Percentiles rank a stretch among this genome's conserved stretches.
Evolutionary conservation across 2,888 invertebrate genomes (phyloP).

Genomic region (Troides oblongomaculatus): DNA sequence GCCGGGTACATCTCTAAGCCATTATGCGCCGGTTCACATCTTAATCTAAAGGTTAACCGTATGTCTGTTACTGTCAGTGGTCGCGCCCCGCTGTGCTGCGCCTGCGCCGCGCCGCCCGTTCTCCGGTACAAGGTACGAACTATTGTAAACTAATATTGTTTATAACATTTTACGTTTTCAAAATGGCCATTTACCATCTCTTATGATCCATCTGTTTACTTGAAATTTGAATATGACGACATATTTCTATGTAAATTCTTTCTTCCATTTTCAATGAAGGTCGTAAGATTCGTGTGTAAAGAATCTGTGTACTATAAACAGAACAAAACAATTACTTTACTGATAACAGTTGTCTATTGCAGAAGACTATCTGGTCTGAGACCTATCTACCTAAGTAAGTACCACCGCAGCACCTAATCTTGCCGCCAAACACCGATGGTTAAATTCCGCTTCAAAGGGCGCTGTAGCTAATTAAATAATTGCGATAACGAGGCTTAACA

Average conservation of each 20-base stretch:
- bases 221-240: not conserved
- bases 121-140: slow-evolving; percentile 33
- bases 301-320: too few species aligned
- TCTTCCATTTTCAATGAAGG: not conserved
- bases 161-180: not conserved
- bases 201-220: not conserved
- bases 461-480: too few species aligned
- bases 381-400: too few species aligned
- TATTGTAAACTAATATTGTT: not conserved
- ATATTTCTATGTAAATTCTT: not conserved
- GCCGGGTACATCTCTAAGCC: slow-evolving; percentile 49
- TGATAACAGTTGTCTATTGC: too few species aligned
- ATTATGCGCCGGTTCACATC: slow-evolving; percentile 76
- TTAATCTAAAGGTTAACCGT: slow-evolving; percentile 79
- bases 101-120: slow-evolving; percentile 38
- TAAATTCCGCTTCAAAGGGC: too few species aligned
- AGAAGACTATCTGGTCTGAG: too few species aligned
- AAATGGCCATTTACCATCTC: not conserved
- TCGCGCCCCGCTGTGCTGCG: slow-evolving; percentile 74
- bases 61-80: slow-evolving; percentile 73
- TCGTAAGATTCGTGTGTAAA: not conserved
- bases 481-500: too few species aligned
- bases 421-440: too few species aligned
- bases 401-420: too few species aligned
- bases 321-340: too few species aligned